Evolutionary conservation across 2,797 vertebrate species (phyloP), one percentile per base, ranked within the genome.

Genomic region (Enteromius treurensis): DNA sequence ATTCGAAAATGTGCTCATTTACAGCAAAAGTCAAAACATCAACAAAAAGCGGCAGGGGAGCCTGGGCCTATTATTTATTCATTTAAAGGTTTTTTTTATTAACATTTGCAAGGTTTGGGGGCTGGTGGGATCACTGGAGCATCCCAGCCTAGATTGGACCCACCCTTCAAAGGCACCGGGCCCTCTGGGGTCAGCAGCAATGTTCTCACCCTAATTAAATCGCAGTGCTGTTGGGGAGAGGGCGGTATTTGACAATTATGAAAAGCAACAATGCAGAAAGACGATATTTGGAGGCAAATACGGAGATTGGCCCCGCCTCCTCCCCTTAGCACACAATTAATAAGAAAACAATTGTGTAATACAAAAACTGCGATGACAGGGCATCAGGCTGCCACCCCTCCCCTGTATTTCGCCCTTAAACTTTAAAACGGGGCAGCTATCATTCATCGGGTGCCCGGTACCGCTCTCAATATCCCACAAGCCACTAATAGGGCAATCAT

Each of bases 211-310:
- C 92, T 93, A 92, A 94, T 94, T 94, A 93, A 93, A 93, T 87
- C 90, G 91, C 88, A 84, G 89, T 91, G 89, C 85, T 85, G 84
- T 87, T 87, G 85, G 75, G 77, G 58, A 84, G 80, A 88, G 87
- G 82, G 77, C 87, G 87, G 86, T 5, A 93, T 94, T 92, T 94
- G 95, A 96, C 96, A 96, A 96, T 96, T 95, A 95, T 92, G 93
- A 96, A 96, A 97, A 96, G 91, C 96, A 97, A 97, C 96, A 97
- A 95, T 94, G 95, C 96, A 97, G 96, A 97, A 97, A 97, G 96
- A 93, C 89, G 85, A 90, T 93, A 94, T 95, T 95, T 92, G 88
- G 93, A 92, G 91, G 93, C 91, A 95, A 95, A 96, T 96, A 96
- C 95, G 95, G 95, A 85, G 91, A 94, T 85, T 84, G 84, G 84